Percentiles rank a stretch among this genome's conserved stretches.
Evolutionary conservation across 1,140 invertebrate genomes (phyloP).

Genomic region (Campoletis sonorensis): DNA sequence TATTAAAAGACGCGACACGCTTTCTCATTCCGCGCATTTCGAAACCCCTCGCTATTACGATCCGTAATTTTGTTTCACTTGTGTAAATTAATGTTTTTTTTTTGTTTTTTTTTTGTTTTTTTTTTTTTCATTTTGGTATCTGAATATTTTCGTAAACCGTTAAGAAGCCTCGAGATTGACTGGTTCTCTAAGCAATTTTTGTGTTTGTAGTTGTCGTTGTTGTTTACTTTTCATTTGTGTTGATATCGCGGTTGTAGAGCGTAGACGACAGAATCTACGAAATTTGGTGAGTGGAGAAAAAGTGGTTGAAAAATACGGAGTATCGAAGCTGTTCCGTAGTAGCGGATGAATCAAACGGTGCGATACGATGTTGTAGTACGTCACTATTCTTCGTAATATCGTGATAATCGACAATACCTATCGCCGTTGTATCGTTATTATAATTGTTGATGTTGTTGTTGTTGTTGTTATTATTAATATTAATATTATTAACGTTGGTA

Average conservation of each 20-base stretch:
- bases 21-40: too few species aligned
- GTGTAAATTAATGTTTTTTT: neutral
- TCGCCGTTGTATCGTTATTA: conserved; percentile 23
- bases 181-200: neutral
- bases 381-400: conserved; percentile 36
- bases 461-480: conserved; percentile 24
- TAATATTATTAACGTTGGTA: conserved; percentile 42
- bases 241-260: neutral
- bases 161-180: neutral
- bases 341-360: conserved; percentile 27
- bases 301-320: conserved; percentile 60
- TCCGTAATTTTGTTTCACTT: too few species aligned
- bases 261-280: conserved; percentile 61
- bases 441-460: conserved; percentile 28
- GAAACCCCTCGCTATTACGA: too few species aligned
- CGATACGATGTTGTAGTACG: conserved; percentile 27
- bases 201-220: conserved; percentile 47
- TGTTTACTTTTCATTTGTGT: conserved; percentile 8
- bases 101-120: neutral
- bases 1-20: too few species aligned
- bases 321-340: conserved; percentile 30
- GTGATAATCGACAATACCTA: conserved; percentile 38
- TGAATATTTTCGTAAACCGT: conserved; percentile 21
- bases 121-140: neutral
- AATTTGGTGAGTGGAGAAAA: conserved; percentile 69